phyloP scores from a whole-genome alignment of 1,140 invertebrate genomes.

The Lepidostoma basale region DNA sequence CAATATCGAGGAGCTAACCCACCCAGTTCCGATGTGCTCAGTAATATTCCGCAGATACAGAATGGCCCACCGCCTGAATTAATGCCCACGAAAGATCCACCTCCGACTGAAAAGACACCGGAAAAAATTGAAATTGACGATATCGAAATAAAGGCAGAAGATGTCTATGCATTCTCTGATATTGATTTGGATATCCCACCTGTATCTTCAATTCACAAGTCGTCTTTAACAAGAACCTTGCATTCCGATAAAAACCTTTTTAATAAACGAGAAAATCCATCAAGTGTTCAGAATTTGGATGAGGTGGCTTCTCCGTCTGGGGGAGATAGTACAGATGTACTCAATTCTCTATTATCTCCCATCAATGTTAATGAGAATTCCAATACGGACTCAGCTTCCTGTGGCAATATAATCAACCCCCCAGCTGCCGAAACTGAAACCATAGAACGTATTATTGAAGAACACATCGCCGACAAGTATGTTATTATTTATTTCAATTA shows the following conservation, averaged over 20 bases:
- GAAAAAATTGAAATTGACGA: conserved; percentile 60
- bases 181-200: conserved; percentile 61
- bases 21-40: neutral
- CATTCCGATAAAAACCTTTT: conserved; percentile 44
- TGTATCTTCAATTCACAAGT: conserved; percentile 53
- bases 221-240: conserved; percentile 29
- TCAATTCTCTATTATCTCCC: conserved; percentile 29
- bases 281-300: conserved; percentile 22
- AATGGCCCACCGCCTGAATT: conserved; percentile 21
- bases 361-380: conserved; percentile 21
- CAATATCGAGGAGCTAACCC: conserved; percentile 48
- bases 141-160: conserved; percentile 59
- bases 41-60: conserved; percentile 32
- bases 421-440: conserved; percentile 4
- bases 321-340: conserved; percentile 15
- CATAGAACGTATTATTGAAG: neutral
- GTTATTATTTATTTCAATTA: conserved; percentile 7
- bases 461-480: neutral
- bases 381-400: neutral
- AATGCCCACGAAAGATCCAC: conserved; percentile 24
- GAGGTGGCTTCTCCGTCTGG: conserved; percentile 27
- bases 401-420: neutral
- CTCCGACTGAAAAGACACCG: conserved; percentile 42
- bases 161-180: conserved; percentile 58
- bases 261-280: conserved; percentile 38